phyloP scores from a whole-genome alignment of 2,888 invertebrate genomes.

The Drosophila suboccidentalis region DNA sequence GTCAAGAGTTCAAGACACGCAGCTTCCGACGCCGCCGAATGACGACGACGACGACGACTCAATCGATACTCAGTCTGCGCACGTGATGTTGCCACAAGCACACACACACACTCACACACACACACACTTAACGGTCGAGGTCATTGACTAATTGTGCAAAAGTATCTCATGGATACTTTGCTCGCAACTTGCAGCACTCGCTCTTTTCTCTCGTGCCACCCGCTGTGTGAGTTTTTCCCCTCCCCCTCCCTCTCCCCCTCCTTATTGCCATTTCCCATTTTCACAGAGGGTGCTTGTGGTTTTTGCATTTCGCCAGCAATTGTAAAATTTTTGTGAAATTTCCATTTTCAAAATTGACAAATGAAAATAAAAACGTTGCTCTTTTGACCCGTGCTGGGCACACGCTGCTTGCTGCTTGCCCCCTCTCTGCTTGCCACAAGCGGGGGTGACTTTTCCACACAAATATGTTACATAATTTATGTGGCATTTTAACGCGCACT shows the following conservation, averaged over 20 bases:
- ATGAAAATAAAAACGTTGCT: slow-evolving; percentile 31
- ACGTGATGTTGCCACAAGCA: slow-evolving; percentile 64
- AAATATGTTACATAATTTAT: slow-evolving; percentile 72
- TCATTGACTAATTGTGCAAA: slow-evolving; percentile 80
- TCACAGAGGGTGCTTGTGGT: slow-evolving; percentile 45
- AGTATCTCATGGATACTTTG: slow-evolving; percentile 44
- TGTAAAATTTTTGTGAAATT: slow-evolving; percentile 34
- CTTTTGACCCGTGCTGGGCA: slow-evolving; percentile 55
- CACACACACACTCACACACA: slow-evolving; percentile 15
- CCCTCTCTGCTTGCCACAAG: neutral
- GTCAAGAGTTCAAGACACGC: slow-evolving; percentile 79
- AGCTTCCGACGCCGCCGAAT: slow-evolving; percentile 68
- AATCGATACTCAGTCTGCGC: slow-evolving; percentile 78
- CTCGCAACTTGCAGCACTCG: slow-evolving; percentile 9
- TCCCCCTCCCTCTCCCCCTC: neutral
- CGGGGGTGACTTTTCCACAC: slow-evolving; percentile 50
- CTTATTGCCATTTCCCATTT: neutral
- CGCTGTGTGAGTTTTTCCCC: slow-evolving; percentile 15
- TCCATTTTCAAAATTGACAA: slow-evolving; percentile 10
- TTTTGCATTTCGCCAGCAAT: slow-evolving; percentile 52
- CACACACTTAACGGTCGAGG: slow-evolving; percentile 59
- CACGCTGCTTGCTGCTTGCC: slow-evolving; percentile 27
- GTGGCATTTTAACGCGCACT: slow-evolving; percentile 75
- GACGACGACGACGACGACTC: slow-evolving; percentile 60
- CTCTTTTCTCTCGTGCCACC: slow-evolving; percentile 15